Base-by-base conservation (phyloP, 2,888 invertebrate species). In the Myopa tessellatipennis region DNA sequence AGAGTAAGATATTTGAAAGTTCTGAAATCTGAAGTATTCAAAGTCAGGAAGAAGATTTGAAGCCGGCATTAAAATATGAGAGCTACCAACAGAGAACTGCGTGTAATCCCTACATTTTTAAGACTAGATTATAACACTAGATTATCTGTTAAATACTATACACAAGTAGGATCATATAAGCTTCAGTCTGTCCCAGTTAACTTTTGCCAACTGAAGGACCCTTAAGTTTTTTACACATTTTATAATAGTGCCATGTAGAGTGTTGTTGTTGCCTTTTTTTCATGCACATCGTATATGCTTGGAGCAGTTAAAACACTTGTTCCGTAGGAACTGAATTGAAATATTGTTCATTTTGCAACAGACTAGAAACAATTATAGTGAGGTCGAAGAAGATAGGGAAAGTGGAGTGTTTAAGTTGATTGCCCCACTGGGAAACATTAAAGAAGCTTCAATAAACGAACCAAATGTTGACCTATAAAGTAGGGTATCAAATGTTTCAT, bases 161-260 rank as follows among this genome's bases (percentile, higher is more conserved):
- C 26, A 26, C 2, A 26, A 26, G 26, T 26, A 26, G 2, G 26
- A 26, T 26, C 26, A 26, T 26, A 26, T 26, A 26, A 26, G 26
- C 26, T 45, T 45, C 6, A 45, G 36, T 60, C 36, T 4, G 60
- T 3, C 14, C 12, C 6, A n/a, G 38, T 73, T 73, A 6, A 16
- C n/a, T 52, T 52, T 52, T 16, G 55, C 40, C 55, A 71, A 65
- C 77, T 26, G 18, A 77, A 77, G 71, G 63, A 72, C 72, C 63
- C 71, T 77, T 71, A 77, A 77, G 77, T 60, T 18, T 40, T 60
- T 18, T 40, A 45, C 70, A 70, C 70, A 63, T 76, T 76, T 61
- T 34, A 16, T 60, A 38, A 61, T 70, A 58, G 38, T 40, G 45
- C 34, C 69, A 40, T 70, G 69, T 69, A 63, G 50, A 45, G 26